These are phyloP conservation scores for Egretta garzetta DNA, from an alignment of 2,113 vertebrate genomes.

Conservation along the genomic window DNA sequence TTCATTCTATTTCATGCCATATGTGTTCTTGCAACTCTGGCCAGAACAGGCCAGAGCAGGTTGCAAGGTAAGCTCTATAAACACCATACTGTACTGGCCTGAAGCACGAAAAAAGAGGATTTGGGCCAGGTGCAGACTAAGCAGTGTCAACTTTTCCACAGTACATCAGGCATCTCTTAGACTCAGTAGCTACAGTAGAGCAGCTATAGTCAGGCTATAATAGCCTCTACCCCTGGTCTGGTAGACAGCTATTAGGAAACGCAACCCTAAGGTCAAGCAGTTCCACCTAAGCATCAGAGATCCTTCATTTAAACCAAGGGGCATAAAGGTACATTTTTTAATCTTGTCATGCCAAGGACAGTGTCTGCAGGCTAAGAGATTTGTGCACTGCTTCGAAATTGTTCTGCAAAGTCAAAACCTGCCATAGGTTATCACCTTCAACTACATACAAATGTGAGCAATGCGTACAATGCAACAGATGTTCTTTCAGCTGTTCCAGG, in stretches of 20 bases:
- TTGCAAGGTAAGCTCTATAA: neutral
- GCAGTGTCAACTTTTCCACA: neutral
- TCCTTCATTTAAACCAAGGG: neutral
- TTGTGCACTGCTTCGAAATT: neutral
- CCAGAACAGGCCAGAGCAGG: neutral
- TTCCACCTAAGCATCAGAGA: neutral
- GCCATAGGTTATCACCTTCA: neutral
- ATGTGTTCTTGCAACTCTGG: neutral
- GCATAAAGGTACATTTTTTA: neutral
- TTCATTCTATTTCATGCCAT: neutral
- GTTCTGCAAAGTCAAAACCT: neutral
- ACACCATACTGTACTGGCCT: neutral
- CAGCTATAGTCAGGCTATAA: neutral
- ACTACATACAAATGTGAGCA: rapidly evolving
- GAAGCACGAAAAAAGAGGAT: neutral
- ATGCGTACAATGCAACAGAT: neutral
- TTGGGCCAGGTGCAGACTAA: neutral
- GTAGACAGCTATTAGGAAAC: neutral
- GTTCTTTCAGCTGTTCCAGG: neutral
- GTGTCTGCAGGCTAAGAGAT: neutral
- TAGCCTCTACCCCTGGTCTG: neutral
- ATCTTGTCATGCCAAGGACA: neutral
- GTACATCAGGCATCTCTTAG: neutral
- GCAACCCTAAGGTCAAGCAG: neutral
- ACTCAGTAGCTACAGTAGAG: neutral